Evolutionary conservation across 2,888 invertebrate species (phyloP).

Genomic region (Agrenia bidenticulata): DNA sequence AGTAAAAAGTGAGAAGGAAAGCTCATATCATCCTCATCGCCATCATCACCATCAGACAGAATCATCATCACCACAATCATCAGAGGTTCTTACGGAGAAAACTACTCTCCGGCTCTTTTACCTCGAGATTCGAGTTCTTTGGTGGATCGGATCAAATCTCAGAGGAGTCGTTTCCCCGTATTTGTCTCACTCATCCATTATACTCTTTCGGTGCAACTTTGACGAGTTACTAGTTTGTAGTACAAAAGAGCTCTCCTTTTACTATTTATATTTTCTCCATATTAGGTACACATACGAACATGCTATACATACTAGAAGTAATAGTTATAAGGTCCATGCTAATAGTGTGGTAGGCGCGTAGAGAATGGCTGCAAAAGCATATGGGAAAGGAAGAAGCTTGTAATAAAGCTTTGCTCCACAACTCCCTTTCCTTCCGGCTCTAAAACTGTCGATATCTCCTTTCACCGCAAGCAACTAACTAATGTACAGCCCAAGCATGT

Average conservation of each 20-base stretch:
- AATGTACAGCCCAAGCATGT: neutral
- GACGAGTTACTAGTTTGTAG: neutral
- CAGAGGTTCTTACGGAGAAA: conserved; percentile 11
- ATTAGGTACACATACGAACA: neutral
- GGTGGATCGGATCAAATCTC: conserved; percentile 32
- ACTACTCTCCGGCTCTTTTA: neutral
- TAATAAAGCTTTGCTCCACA: neutral
- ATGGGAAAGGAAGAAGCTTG: neutral
- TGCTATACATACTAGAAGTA: neutral
- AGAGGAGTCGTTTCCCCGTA: conserved; percentile 27
- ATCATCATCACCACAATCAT: conserved; percentile 12
- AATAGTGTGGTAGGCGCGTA: too few relatives aligned
- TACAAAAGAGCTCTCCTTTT: conserved; percentile 1
- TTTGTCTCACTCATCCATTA: conserved; percentile 21
- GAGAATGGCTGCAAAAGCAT: too few relatives aligned
- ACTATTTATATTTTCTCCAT: neutral
- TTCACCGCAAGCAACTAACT: conserved; percentile 7
- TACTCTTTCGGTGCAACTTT: neutral
- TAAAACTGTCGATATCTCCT: conserved; percentile 1
- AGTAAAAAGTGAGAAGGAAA: conserved; percentile 2
- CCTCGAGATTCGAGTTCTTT: neutral
- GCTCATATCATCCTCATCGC: conserved; percentile 1
- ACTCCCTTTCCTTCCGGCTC: conserved; percentile 1
- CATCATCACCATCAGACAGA: neutral
- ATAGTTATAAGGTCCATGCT: too few relatives aligned